These are phyloP conservation scores for Mactromeris polynyma DNA, from an alignment of 2,888 invertebrate genomes.

Conservation along the genomic window DNA sequence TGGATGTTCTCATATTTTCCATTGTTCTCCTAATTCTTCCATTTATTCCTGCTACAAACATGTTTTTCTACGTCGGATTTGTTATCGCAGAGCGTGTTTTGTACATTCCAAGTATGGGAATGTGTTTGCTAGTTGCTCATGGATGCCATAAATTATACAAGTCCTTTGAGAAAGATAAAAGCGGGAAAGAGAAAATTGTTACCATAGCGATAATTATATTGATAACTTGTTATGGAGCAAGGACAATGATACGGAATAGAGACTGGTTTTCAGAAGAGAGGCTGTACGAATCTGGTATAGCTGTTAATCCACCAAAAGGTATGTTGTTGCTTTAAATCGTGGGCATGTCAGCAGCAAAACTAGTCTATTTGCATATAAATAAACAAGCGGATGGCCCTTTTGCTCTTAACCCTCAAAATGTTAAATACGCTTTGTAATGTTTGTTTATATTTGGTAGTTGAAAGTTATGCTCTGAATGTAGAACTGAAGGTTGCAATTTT, in stretches of 20 bases:
- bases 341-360: no score
- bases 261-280: slow-evolving; percentile 98
- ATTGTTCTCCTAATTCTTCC: slow-evolving; percentile 94
- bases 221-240: slow-evolving; percentile 87
- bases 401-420: no score
- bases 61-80: slow-evolving; percentile 99
- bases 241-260: slow-evolving; percentile 93
- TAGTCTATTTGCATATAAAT: no score
- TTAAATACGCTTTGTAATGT: no score
- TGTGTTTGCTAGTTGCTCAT: slow-evolving; percentile 94
- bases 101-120: slow-evolving; percentile 98
- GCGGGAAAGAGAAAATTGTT: slow-evolving; percentile 58
- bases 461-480: no score
- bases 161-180: slow-evolving; percentile 54
- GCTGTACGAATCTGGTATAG: slow-evolving; percentile 95
- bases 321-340: slow-evolving; percentile 82
- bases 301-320: slow-evolving; percentile 99
- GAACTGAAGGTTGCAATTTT: no score
- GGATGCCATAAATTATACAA: slow-evolving; percentile 80
- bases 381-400: no score
- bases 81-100: slow-evolving; percentile 98
- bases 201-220: slow-evolving; percentile 72
- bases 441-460: no score
- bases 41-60: slow-evolving; percentile 97
- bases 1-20: slow-evolving; percentile 80